phyloP scores from a whole-genome alignment of 2,888 invertebrate genomes.

The Plagiodera versicolora region DNA sequence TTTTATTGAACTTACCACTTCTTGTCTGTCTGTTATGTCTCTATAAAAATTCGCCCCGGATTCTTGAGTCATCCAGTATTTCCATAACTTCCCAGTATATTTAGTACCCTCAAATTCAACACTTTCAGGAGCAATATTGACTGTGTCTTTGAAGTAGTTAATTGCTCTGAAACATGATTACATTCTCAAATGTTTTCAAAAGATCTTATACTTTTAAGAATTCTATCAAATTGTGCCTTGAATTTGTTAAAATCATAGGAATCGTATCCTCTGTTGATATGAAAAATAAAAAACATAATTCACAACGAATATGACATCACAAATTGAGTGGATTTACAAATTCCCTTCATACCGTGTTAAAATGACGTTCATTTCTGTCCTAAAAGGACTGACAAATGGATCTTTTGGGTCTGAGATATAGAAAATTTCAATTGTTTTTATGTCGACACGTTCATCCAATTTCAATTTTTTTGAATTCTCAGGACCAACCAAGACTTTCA shows the following conservation, averaged over 20 bases:
- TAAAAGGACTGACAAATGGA: slow-evolving; percentile 70
- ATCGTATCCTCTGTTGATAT: neutral
- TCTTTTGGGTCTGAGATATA: slow-evolving; percentile 79
- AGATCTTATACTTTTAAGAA: neutral
- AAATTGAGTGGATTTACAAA: slow-evolving; percentile 35
- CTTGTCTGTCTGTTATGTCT: slow-evolving; percentile 66
- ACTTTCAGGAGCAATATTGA: slow-evolving; percentile 40
- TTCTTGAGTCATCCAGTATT: slow-evolving; percentile 75
- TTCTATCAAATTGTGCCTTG: neutral
- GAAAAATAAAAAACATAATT: no score
- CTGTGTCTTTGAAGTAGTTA: slow-evolving; percentile 52
- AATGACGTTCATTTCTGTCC: slow-evolving; percentile 61
- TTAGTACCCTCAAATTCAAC: slow-evolving; percentile 54
- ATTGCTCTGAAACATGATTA: slow-evolving; percentile 47
- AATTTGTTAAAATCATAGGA: neutral
- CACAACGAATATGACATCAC: no score
- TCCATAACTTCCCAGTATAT: slow-evolving; percentile 70
- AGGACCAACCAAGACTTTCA: slow-evolving; percentile 64
- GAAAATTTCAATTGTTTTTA: slow-evolving; percentile 70
- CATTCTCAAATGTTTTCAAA: slow-evolving; percentile 18
- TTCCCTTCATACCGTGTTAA: slow-evolving; percentile 41
- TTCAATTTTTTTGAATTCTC: slow-evolving; percentile 59
- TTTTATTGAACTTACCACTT: slow-evolving; percentile 46
- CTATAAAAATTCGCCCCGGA: slow-evolving; percentile 61
- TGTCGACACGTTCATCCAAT: slow-evolving; percentile 63